Evolutionary conservation across 30 jellyfish, hydroid and myxozoan genomes (phyloP).

Genomic region (Hydra vulgaris): DNA sequence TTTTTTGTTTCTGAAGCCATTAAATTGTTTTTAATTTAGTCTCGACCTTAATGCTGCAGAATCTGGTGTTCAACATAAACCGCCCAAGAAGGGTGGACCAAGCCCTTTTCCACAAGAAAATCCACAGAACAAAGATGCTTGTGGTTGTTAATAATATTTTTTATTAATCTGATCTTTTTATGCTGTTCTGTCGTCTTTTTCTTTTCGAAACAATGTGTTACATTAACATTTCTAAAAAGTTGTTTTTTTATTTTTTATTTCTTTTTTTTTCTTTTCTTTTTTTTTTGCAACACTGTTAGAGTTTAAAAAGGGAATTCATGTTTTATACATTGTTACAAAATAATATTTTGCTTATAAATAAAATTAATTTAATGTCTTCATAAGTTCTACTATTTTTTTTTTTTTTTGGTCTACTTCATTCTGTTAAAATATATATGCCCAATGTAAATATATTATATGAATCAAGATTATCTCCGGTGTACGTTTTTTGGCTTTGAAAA

Average conservation of each 20-base stretch:
- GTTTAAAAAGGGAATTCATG: too few relatives aligned
- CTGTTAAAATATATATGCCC: background rate
- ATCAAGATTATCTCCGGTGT: background rate
- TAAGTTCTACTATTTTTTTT: background rate
- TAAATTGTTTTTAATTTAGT: slow-evolving; percentile 44
- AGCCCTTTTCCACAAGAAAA: slow-evolving; percentile 90
- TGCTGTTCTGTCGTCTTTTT: too few relatives aligned
- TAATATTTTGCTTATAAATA: too few relatives aligned
- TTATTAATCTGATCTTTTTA: too few relatives aligned
- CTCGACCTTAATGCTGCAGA: slow-evolving; percentile 97
- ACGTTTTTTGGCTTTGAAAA: background rate
- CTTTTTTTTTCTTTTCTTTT: too few relatives aligned
- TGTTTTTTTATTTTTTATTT: too few relatives aligned
- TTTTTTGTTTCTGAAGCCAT: too few relatives aligned
- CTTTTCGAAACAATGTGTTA: too few relatives aligned
- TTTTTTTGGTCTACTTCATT: background rate
- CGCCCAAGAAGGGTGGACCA: slow-evolving; percentile 94
- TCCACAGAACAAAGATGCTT: slow-evolving; percentile 75
- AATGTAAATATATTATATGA: background rate
- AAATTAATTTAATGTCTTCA: background rate
- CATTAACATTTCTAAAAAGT: too few relatives aligned
- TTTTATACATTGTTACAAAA: too few relatives aligned
- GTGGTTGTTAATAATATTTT: slow-evolving; percentile 46
- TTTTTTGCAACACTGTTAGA: too few relatives aligned
- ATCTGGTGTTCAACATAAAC: slow-evolving; percentile 98